Evolutionary conservation across 2,888 invertebrate genomes (phyloP).

Genomic region (Acanthococcus lagerstroemiae): DNA sequence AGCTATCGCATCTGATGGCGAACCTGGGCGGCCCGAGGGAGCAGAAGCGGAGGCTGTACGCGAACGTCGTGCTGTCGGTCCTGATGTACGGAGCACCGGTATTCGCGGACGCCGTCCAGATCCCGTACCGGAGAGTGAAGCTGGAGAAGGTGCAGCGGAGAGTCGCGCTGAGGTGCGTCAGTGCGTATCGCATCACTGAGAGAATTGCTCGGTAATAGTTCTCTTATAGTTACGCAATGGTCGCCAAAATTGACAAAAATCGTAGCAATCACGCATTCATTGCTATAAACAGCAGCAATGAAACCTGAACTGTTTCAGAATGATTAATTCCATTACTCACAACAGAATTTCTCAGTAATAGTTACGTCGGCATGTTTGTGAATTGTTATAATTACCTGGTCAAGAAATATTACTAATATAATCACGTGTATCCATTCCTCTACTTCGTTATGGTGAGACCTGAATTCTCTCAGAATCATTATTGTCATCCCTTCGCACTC

Average conservation of each 20-base stretch:
- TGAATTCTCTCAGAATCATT: neutral
- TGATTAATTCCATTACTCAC: neutral
- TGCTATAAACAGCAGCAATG: neutral
- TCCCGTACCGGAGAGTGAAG: too few species aligned
- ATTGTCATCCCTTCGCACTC: neutral
- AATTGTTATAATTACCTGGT: neutral
- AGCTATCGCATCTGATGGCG: too few species aligned
- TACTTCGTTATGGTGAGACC: neutral
- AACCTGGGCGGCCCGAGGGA: too few species aligned
- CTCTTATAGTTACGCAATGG: neutral
- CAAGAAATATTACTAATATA: neutral
- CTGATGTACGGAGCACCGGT: too few species aligned
- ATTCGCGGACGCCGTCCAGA: too few species aligned
- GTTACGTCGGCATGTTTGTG: neutral
- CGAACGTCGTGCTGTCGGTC: too few species aligned
- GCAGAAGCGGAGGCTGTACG: too few species aligned
- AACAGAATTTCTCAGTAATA: neutral
- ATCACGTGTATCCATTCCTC: neutral
- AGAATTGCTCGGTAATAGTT: neutral
- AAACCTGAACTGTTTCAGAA: neutral
- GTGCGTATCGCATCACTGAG: too few species aligned
- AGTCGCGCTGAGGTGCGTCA: too few species aligned
- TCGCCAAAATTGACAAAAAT: neutral
- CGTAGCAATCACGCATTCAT: neutral
- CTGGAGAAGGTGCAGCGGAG: too few species aligned